These are phyloP conservation scores for Thripadectes ignobilis DNA, from an alignment of 2,797 vertebrate species.

Conservation along the genomic window DNA sequence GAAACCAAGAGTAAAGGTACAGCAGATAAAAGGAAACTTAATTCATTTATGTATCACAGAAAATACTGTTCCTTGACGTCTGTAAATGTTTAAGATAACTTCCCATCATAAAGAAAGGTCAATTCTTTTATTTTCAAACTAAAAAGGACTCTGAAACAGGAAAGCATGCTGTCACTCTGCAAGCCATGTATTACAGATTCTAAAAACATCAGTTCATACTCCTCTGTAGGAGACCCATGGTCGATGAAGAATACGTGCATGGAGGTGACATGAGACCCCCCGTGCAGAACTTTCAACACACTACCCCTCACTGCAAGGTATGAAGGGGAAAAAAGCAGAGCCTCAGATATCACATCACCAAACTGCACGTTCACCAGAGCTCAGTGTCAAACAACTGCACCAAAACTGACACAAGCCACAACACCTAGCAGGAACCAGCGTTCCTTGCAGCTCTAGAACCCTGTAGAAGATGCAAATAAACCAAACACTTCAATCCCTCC, in stretches of 20 bases:
- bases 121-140: background rate
- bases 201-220: background rate
- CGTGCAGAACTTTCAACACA: background rate
- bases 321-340: background rate
- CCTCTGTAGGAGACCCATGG: background rate
- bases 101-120: slow-evolving; percentile 21
- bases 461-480: background rate
- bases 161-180: background rate
- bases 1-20: slow-evolving; percentile 25
- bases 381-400: background rate
- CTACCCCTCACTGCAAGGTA: background rate
- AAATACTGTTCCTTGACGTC: background rate
- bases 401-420: background rate
- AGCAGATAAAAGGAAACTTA: slow-evolving; percentile 13
- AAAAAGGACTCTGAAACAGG: background rate
- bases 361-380: background rate
- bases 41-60: slow-evolving; percentile 26
- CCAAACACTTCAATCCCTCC: background rate
- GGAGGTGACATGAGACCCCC: background rate
- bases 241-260: background rate
- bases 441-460: background rate
- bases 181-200: background rate
- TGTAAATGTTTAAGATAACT: slow-evolving; percentile 23
- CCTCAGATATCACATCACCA: background rate
- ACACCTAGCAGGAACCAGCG: background rate